A percentile compares a stretch with the other conserved stretches of the same genome.
Evolutionary conservation across 2,113 vertebrate genomes (phyloP).

Genomic region (Danio rerio): DNA sequence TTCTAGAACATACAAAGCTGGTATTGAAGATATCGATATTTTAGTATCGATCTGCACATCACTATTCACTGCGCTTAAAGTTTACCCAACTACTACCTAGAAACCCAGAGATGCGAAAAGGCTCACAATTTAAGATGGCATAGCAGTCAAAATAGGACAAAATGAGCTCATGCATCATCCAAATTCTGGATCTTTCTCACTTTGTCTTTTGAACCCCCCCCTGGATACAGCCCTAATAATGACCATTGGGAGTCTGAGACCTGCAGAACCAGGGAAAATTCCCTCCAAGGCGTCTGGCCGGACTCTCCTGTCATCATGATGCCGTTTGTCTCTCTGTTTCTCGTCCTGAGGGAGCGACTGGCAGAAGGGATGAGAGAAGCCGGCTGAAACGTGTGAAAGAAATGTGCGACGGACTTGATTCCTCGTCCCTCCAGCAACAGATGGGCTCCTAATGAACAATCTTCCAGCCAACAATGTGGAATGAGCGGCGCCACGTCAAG

Average conservation of each 20-base stretch:
- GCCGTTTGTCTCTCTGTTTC: slow-evolving; percentile 6
- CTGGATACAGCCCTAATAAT: background rate
- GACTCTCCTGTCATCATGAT: slow-evolving; percentile 36
- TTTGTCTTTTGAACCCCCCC: too few relatives aligned
- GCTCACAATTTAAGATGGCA: too few relatives aligned
- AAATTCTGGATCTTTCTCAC: too few relatives aligned
- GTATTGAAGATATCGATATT: too few relatives aligned
- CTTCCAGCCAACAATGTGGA: slow-evolving; percentile 35
- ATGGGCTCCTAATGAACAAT: slow-evolving; percentile 46
- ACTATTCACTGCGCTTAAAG: too few relatives aligned
- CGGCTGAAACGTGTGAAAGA: slow-evolving; percentile 15
- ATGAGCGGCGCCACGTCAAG: slow-evolving; percentile 3
- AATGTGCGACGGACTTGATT: slow-evolving; percentile 13
- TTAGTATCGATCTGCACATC: too few relatives aligned
- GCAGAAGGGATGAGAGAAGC: slow-evolving; percentile 23
- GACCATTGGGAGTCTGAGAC: slow-evolving; percentile 11
- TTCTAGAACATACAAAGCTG: too few relatives aligned
- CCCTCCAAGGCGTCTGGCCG: background rate
- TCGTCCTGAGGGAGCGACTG: slow-evolving; percentile 20
- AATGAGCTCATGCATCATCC: too few relatives aligned
- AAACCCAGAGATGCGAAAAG: too few relatives aligned
- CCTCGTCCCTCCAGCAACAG: slow-evolving; percentile 25
- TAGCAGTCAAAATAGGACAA: too few relatives aligned
- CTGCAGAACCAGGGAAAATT: slow-evolving; percentile 13
- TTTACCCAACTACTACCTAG: too few relatives aligned